Evolutionary conservation across 1,140 invertebrate genomes (phyloP), one percentile per base, ranked within the genome.

Genomic region (Atta cephalotes): DNA sequence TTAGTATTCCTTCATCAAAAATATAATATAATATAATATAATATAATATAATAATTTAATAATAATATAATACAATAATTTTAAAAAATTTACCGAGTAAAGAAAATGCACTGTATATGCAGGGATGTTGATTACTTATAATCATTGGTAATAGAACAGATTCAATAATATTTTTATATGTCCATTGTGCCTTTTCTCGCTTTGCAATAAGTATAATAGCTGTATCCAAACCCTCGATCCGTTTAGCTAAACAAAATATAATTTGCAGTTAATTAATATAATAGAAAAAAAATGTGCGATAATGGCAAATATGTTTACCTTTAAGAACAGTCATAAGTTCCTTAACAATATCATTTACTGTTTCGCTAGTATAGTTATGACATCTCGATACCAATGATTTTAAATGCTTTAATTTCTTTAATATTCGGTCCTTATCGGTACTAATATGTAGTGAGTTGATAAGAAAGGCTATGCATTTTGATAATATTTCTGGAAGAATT

Each of bases 131-230:
- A 58, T 91, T 78, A 12, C 87, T 86, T 25, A 94, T 88, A 18
- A 95, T 94, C 72, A 95, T 93, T 18, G 92, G 80, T 58, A 94
- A 87, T 35, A 95, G 65, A 76, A 85, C 85, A 1, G 84, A 79
- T n/a, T 88, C 18, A 65, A 95, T 78, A 39, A 95, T 90, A 86
- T 95, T 92, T 3, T 93, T 87, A 45, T 92, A 88, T 0, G 92
- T 72, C 94, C 94, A 95, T 1, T 35, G 25, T 0, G 81, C 14
- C 2, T 92, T 93, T 87, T 93, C 72, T 80, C 86, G 92, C 76
- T 95, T 95, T 1, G 93, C 86, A 3, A 95, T 7, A 12, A 95
- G 87, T 63, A 94, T 88, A 60, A 95, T 86, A 9, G 91, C 92
- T 0, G 90, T 91, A 45, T 93, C 74, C n/a, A 92, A 7, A 25